Evolutionary conservation across 2,888 invertebrate species (phyloP).

Genomic region (Andrena bicolor): DNA sequence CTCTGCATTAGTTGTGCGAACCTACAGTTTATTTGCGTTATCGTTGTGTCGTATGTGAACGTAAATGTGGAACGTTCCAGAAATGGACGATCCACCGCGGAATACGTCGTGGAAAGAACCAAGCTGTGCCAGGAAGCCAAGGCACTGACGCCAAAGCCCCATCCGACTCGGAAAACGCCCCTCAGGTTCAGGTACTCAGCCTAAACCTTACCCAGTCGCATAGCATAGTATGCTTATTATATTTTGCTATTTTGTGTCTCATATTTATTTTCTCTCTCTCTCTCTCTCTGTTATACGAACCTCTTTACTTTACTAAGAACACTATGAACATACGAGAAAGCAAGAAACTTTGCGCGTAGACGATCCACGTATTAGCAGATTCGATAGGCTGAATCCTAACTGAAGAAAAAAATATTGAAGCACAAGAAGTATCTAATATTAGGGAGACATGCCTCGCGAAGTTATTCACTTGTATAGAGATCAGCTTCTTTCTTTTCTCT

Average conservation of each 20-base stretch:
- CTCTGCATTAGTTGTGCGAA: constrained; percentile 35
- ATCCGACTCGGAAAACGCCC: constrained; percentile 84
- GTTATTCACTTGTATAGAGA: constrained; percentile 19
- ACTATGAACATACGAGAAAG: constrained; percentile 15
- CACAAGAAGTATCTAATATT: constrained; percentile 10
- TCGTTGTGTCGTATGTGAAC: constrained; percentile 75
- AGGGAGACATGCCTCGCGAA: constrained; percentile 21
- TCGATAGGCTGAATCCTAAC: constrained; percentile 66
- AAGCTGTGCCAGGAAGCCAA: constrained; percentile 84
- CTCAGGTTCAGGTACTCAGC: constrained; percentile 84
- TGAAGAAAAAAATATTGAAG: constrained; percentile 57
- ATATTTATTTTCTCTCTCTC: constrained; percentile 51
- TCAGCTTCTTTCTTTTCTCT: constrained; percentile 12
- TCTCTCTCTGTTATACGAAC: constrained; percentile 49
- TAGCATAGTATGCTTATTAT: constrained; percentile 77
- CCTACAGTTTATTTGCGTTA: constrained; percentile 55
- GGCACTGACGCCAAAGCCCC: constrained; percentile 84
- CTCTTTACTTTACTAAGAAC: constrained; percentile 31
- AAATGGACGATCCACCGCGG: constrained; percentile 94
- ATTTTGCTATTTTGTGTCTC: constrained; percentile 69
- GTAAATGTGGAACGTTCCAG: constrained; percentile 87
- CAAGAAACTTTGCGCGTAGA: constrained; percentile 10
- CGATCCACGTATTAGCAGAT: constrained; percentile 35
- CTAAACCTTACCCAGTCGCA: constrained; percentile 81
- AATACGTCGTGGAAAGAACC: constrained; percentile 89